Evolutionary conservation across 2,113 vertebrate species (phyloP).

Genomic region (Aspiorhynchus laticeps): DNA sequence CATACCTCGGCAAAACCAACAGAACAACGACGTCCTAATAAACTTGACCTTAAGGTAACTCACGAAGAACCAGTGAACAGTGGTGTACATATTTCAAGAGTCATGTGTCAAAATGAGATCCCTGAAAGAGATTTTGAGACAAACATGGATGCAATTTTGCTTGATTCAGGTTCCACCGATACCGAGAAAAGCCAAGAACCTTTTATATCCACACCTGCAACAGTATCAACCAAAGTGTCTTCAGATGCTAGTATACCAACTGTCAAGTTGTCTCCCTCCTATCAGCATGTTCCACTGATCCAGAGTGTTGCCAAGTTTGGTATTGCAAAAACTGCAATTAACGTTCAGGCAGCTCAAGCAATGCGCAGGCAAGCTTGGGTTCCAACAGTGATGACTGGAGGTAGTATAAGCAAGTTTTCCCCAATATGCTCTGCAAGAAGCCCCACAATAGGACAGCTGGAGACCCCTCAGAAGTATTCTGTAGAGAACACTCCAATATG

Average conservation of each 20-base stretch:
- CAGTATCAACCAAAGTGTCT: constrained; percentile 73
- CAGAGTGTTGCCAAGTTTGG: constrained; percentile 76
- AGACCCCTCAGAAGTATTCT: constrained; percentile 86
- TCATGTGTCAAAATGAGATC: constrained; percentile 70
- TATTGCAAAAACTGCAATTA: constrained; percentile 70
- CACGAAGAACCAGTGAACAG: constrained; percentile 68
- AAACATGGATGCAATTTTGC: constrained; percentile 65
- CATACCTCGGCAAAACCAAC: constrained; percentile 74
- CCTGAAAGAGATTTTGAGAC: constrained; percentile 74
- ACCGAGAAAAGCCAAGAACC: constrained; percentile 74
- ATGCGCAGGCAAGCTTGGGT: constrained; percentile 86
- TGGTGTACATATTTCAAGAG: constrained; percentile 45
- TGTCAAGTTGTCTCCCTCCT: constrained; percentile 92
- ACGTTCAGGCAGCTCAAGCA: constrained; percentile 75
- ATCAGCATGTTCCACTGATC: constrained; percentile 86
- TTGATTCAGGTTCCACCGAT: constrained; percentile 65
- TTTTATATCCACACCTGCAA: constrained; percentile 70
- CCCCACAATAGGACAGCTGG: constrained; percentile 71
- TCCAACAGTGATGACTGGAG: constrained; percentile 66
- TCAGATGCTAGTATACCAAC: constrained; percentile 82
- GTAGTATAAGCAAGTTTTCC: constrained; percentile 78
- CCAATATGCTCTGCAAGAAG: constrained; percentile 77
- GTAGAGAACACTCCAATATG: constrained; percentile 90
- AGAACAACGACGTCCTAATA: constrained; percentile 84
- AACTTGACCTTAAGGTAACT: constrained; percentile 85